Base-by-base conservation (phyloP, 35 echinoderm and acorn worm genomes). In the Patiria miniata region DNA sequence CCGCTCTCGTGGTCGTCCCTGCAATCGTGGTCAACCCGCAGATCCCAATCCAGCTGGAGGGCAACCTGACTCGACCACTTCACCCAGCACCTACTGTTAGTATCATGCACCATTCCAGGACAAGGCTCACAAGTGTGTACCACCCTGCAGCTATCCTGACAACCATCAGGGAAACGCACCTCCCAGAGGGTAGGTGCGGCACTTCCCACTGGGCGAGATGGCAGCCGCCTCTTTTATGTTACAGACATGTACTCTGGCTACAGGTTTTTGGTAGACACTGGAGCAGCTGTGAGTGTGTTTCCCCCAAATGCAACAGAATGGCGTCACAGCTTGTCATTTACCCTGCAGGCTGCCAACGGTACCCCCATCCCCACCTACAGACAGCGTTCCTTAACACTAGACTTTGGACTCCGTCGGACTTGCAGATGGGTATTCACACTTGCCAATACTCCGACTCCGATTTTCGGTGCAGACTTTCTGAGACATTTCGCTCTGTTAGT, bases 211-310 rank as follows among this genome's bases (percentile, higher is more conserved):
- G 44, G 44, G 21, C 14, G 1, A 10, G 21, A 83, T 37, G 2
- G 2, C 19, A 83, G 52, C 56, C 52, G 81, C 81, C 81, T 83
- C 1, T 83, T 58, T 29, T 56, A 58, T 52, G 36, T 83, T 30
- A 83, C 44, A 5, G 81, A 83, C 16, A 0, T 8, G 29, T 3
- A 29, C 12, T 23, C 81, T 60, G 81, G 81, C 6, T 0, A 4
- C 4, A 40, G 81, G 9, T 83, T 83, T 32, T 47, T 83, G 1
- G 52, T 83, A 9, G 81, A 83, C 33, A 83, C 81, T 15, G 81
- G 81, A 6, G 81, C 81, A n/a, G 50, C 58, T 23, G 81, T 83
- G 6, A 83, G 81, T 26, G 52, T 83, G 4, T 5, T 83, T 10
- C 81, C 81, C 9, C 81, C 81, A 2, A 52, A 19, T 14, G 23